phyloP scores from a whole-genome alignment of 2,113 vertebrate genomes.

The Perca flavescens region DNA sequence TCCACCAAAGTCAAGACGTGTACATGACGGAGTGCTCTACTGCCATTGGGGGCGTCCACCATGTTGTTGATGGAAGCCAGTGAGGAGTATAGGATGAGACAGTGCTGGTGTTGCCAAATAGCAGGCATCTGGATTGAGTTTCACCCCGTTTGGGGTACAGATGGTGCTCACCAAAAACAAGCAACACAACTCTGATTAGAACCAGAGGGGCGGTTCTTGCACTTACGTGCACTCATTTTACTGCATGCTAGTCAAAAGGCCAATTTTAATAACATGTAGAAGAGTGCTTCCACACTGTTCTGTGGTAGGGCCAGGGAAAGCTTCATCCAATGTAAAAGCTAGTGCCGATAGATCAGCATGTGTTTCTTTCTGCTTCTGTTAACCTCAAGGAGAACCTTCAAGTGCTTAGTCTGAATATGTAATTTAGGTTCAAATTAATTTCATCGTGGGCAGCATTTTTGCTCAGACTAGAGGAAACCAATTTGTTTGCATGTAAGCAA shows the following conservation, averaged over 20 bases:
- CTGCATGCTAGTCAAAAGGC: conserved; percentile 64
- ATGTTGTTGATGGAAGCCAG: conserved; percentile 32
- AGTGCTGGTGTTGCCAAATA: conserved; percentile 66
- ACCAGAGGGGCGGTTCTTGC: conserved; percentile 69
- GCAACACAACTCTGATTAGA: conserved; percentile 75
- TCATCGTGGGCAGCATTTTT: conserved; percentile 12
- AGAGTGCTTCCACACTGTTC: conserved; percentile 9
- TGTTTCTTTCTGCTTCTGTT: conserved; percentile 11
- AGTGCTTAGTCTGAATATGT: conserved; percentile 13
- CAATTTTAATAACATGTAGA: conserved; percentile 70
- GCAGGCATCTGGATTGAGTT: conserved; percentile 81
- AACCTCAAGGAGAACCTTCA: not conserved
- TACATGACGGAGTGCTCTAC: not conserved
- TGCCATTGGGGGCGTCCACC: not conserved
- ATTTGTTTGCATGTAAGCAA: conserved; percentile 47
- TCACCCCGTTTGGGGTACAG: conserved; percentile 69
- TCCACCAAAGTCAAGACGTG: not conserved
- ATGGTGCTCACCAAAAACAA: conserved; percentile 79
- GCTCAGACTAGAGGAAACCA: conserved; percentile 21
- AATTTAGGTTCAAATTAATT: conserved; percentile 33
- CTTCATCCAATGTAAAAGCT: conserved; percentile 44
- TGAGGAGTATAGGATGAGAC: conserved; percentile 51
- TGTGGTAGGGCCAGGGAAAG: conserved; percentile 26
- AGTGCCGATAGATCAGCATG: conserved; percentile 23
- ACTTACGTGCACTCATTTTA: conserved; percentile 48